Evolutionary conservation across 2,797 vertebrate genomes (phyloP).

Genomic region (Adrianichthys oophorus): DNA sequence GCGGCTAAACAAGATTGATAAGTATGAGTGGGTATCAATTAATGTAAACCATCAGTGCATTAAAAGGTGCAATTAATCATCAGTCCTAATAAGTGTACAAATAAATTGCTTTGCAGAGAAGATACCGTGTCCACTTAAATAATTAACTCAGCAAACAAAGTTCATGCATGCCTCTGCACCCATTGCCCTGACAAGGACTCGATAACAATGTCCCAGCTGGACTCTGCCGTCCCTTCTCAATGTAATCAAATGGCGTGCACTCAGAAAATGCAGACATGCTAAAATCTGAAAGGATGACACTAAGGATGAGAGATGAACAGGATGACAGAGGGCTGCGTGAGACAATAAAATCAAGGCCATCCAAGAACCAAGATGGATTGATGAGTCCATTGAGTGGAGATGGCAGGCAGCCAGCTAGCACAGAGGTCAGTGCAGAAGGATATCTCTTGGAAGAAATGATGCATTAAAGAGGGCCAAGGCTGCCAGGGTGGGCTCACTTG

Average conservation of each 20-base stretch:
- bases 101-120: constrained; percentile 40
- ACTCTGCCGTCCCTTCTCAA: constrained; percentile 40
- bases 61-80: constrained; percentile 51
- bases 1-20: constrained; percentile 39
- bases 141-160: constrained; percentile 46
- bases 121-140: constrained; percentile 25
- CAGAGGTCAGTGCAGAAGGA: constrained; percentile 80
- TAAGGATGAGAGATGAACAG: constrained; percentile 77
- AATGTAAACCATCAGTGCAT: constrained; percentile 41
- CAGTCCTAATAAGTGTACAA: constrained; percentile 42
- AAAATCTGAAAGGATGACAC: constrained; percentile 79
- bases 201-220: constrained; percentile 65
- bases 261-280: constrained; percentile 77
- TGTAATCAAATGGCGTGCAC: constrained; percentile 64
- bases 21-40: constrained; percentile 28
- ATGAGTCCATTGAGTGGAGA: constrained; percentile 79
- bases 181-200: constrained; percentile 45
- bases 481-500: constrained; percentile 66
- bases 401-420: constrained; percentile 77
- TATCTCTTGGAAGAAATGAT: constrained; percentile 79
- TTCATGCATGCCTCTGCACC: constrained; percentile 15
- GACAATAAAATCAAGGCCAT: constrained; percentile 83
- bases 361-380: constrained; percentile 80
- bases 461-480: constrained; percentile 80
- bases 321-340: constrained; percentile 73